phyloP scores from a whole-genome alignment of 2,888 invertebrate species.

The Lumbricus terrestris region DNA sequence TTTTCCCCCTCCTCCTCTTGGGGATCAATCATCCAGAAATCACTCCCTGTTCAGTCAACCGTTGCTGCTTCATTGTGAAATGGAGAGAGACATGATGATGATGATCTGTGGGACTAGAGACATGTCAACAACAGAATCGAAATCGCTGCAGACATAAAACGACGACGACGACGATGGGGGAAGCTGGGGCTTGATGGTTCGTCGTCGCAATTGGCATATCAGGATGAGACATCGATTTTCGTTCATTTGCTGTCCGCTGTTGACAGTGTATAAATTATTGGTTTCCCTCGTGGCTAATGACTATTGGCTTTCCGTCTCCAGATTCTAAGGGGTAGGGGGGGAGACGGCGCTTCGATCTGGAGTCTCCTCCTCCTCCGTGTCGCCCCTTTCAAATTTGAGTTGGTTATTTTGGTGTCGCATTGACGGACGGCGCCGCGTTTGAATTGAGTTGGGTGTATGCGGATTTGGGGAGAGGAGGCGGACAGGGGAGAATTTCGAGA shows the following conservation, averaged over 20 bases:
- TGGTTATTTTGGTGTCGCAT: background rate
- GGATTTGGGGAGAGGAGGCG: no score
- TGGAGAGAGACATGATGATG: no score
- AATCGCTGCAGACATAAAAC: background rate
- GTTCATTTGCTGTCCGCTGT: background rate
- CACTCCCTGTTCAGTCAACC: background rate
- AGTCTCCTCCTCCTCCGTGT: background rate
- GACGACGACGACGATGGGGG: no score
- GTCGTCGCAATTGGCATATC: background rate
- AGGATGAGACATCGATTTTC: background rate
- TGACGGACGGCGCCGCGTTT: no score
- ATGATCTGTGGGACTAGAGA: background rate
- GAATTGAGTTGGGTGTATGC: background rate
- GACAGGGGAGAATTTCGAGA: no score
- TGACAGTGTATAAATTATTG: conserved; percentile 10
- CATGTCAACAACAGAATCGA: background rate
- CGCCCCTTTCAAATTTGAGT: background rate
- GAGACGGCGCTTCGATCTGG: background rate
- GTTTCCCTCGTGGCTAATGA: background rate
- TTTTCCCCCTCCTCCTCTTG: no score
- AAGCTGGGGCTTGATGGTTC: no score
- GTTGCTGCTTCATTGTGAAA: background rate
- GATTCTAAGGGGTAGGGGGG: no score
- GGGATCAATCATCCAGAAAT: background rate
- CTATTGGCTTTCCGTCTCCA: background rate